A percentile compares a stretch with the other conserved stretches of the same genome.
Conservation (phyloP, 2,113 vertebrate genomes). For the Elachura formosa region DNA sequence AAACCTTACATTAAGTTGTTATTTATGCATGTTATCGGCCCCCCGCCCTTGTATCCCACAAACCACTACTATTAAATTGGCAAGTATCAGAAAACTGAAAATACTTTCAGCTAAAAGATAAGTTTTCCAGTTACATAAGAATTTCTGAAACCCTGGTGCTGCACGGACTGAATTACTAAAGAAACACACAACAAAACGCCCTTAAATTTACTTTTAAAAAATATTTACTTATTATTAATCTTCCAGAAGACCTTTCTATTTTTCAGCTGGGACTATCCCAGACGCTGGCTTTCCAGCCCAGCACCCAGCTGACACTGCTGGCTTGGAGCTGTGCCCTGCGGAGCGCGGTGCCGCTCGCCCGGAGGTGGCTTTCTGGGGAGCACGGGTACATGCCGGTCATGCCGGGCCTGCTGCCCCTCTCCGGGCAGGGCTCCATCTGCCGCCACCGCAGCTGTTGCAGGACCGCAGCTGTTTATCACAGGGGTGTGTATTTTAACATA, state of each 20-base stretch:
- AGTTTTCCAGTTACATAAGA: not conserved
- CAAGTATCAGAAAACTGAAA: not conserved
- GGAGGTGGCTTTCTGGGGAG: not conserved
- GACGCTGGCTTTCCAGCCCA: not conserved
- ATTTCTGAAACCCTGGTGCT: not conserved
- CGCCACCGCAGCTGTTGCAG: not conserved
- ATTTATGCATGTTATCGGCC: not conserved
- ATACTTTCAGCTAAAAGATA: not conserved
- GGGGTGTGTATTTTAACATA: not conserved
- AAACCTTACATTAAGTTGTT: not conserved
- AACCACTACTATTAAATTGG: not conserved
- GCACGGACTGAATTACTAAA: not conserved
- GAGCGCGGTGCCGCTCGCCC: not conserved
- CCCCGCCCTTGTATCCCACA: not conserved
- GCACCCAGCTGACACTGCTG: not conserved
- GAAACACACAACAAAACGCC: not conserved
- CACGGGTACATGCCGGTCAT: not conserved
- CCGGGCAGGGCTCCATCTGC: conserved; percentile 5
- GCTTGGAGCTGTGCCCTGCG: not conserved
- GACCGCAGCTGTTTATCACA: not conserved
- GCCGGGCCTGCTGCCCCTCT: not conserved
- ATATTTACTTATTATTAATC: not conserved
- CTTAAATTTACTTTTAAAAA: not conserved
- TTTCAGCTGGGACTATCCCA: not conserved
- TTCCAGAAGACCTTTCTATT: not conserved